These are phyloP conservation scores for Neofelis nebulosa DNA, from an alignment of 2,113 vertebrate genomes.

Conservation along the genomic window DNA sequence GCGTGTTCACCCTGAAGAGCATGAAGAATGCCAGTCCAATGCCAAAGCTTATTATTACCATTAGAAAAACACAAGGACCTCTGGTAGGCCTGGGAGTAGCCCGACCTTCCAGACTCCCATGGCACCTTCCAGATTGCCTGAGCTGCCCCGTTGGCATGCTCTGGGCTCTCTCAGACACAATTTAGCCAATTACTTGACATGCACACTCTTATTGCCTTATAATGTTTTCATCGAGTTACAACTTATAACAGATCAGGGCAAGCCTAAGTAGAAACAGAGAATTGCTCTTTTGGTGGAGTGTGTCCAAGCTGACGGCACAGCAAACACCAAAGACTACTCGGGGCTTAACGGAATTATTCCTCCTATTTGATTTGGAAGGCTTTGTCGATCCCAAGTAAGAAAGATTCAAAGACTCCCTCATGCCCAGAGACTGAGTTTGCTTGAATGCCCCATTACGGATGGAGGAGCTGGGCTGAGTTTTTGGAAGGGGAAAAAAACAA, in stretches of 20 bases:
- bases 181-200: conserved; percentile 61
- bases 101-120: background rate
- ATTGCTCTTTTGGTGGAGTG: conserved; percentile 25
- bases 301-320: conserved; percentile 42
- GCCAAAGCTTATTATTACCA: background rate
- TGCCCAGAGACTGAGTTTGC: background rate
- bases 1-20: background rate
- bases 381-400: conserved; percentile 35
- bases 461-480: background rate
- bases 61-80: background rate
- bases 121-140: background rate
- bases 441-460: background rate
- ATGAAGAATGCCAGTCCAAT: background rate
- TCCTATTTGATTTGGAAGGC: conserved; percentile 59
- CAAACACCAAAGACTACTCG: conserved; percentile 6
- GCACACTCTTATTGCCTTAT: conserved; percentile 41
- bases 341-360: conserved; percentile 20
- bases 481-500: background rate
- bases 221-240: conserved; percentile 56
- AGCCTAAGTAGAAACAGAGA: conserved; percentile 71
- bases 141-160: background rate
- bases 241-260: conserved; percentile 65
- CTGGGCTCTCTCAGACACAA: background rate
- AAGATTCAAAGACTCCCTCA: conserved; percentile 16
- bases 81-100: background rate